A percentile compares a stretch with the other conserved stretches of the same genome.
Conservation (phyloP, 2,888 invertebrate genomes). For the Lepas anatifera region DNA sequence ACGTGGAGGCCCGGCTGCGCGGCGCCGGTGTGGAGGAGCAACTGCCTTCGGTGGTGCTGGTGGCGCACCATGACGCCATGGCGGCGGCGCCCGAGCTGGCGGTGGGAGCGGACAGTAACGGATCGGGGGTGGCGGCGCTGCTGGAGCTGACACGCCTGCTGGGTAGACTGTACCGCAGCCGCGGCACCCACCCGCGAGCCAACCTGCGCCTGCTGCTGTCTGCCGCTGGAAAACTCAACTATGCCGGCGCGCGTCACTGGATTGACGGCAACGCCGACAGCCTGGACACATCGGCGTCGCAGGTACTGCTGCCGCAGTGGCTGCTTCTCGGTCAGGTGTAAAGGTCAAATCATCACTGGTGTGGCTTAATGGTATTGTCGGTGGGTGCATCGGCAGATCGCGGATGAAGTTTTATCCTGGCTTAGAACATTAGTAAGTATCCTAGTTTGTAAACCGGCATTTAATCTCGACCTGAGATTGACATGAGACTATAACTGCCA, state of each 20-base stretch:
- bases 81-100: conserved; percentile 78
- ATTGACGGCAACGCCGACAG: conserved; percentile 82
- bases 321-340: too few species aligned
- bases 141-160: conserved; percentile 78
- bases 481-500: too few species aligned
- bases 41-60: conserved; percentile 74
- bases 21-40: conserved; percentile 57
- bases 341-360: too few species aligned
- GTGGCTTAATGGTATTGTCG: too few species aligned
- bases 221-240: conserved; percentile 86
- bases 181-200: conserved; percentile 42
- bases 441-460: too few species aligned
- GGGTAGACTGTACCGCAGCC: conserved; percentile 58
- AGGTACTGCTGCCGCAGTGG: too few species aligned
- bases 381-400: too few species aligned
- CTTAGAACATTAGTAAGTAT: too few species aligned
- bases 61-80: conserved; percentile 86
- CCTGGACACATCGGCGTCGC: conserved; percentile 41
- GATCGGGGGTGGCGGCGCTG: conserved; percentile 74
- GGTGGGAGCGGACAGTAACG: conserved; percentile 83
- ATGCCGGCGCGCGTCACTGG: conserved; percentile 91
- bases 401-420: too few species aligned
- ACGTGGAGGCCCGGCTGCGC: conserved; percentile 57
- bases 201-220: conserved; percentile 72
- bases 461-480: too few species aligned